Evolutionary conservation across 2,888 invertebrate genomes (phyloP).

Genomic region (Drosophila anomalipes): DNA sequence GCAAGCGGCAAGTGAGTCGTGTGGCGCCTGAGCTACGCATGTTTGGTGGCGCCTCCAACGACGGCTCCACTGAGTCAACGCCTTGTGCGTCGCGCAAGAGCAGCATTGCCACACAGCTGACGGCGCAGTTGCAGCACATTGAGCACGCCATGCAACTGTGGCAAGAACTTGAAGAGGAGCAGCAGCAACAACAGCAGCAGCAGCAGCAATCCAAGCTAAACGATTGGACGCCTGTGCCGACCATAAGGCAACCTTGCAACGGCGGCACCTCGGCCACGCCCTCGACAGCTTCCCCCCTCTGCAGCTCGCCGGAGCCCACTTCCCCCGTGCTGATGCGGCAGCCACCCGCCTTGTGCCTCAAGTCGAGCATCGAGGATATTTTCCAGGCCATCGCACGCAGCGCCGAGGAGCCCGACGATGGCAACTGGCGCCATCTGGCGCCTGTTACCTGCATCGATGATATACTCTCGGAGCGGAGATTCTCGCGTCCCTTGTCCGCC

Average conservation of each 20-base stretch:
- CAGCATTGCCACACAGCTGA: conserved; percentile 64
- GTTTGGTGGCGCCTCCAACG: conserved; percentile 46
- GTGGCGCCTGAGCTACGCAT: conserved; percentile 71
- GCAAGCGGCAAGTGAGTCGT: conserved; percentile 77
- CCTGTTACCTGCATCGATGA: conserved; percentile 84
- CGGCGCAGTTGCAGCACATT: conserved; percentile 77
- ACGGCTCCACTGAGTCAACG: conserved; percentile 57
- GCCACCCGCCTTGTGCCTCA: conserved; percentile 75
- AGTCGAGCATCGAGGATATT: conserved; percentile 83
- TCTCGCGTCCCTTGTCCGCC: conserved; percentile 84
- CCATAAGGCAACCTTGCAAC: conserved; percentile 48
- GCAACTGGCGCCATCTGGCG: conserved; percentile 58
- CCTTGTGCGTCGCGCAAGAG: conserved; percentile 59
- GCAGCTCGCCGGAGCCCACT: conserved; percentile 67
- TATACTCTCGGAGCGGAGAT: conserved; percentile 83
- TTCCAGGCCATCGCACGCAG: conserved; percentile 83
- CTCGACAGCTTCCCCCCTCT: conserved; percentile 77
- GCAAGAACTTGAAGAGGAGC: conserved; percentile 72
- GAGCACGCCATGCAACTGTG: conserved; percentile 80
- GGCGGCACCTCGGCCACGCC: conserved; percentile 78
- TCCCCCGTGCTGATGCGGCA: conserved; percentile 72
- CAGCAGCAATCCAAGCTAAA: background rate
- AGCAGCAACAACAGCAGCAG: conserved; percentile 11
- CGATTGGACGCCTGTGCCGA: conserved; percentile 37
- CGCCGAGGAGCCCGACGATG: conserved; percentile 72